Evolutionary conservation across 2,888 invertebrate species (phyloP), one percentile per base, ranked within the genome.

Genomic region (Chamaedrilus cognettii): DNA sequence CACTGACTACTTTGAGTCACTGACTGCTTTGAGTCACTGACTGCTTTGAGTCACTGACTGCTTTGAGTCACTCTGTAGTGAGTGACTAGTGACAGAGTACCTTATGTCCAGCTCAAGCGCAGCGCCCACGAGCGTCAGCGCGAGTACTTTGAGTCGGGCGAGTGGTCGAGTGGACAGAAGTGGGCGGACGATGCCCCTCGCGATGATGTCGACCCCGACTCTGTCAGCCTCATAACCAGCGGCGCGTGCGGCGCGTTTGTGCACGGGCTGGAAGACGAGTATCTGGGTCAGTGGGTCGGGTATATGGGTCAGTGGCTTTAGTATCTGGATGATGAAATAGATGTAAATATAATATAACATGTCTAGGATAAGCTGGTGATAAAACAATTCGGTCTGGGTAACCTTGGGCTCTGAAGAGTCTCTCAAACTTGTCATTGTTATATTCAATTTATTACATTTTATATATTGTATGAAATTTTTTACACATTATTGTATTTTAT

Each of bases 201-300:
- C 74, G 92, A 92, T 80, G 84, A 87, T 32, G 79, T 91, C 15
- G 89, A 93, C 83, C 90, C 91, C 66, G 90, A 90, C 23, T 11
- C 87, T 65, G 88, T 92, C 23, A 90, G 88, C 62, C 86, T 96
- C 74, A 92, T 96, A 85, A 91, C 91, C 30, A 93, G 93, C 74
- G 97, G 97, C 0, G 94, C 98, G 0, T 98, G 97, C 84, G 98
- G 98, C 0, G 98, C 98, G 60, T 93, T 98, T 84, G 96, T 99
- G 71, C 96, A 98, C 83, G 98, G 97, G 0, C 87, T 99, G 42
- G 98, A 99, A 86, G 99, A 99, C 85, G 98, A 99, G 86, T 96
- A 91, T 84, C 87, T 96, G 83, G 93, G 89, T 89, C 77, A 72
- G 76, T 71, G 34, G n/a, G 11, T n/a, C n/a, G n/a, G n/a, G n/a